Base-by-base conservation (phyloP, 2,797 vertebrate genomes). In the Halcyon leucocephala region DNA sequence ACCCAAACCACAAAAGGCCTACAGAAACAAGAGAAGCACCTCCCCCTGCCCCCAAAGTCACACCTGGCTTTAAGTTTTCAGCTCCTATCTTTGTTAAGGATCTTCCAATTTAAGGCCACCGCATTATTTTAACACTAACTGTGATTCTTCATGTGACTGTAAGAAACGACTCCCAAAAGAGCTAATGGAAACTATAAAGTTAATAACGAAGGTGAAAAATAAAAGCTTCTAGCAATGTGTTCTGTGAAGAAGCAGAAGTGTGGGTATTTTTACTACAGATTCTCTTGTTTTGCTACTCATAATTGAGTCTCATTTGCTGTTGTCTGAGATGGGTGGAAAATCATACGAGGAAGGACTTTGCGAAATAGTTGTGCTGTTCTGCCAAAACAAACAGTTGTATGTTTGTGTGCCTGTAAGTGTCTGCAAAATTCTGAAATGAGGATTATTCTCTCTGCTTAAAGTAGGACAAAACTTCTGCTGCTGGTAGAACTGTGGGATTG, bases 21-120 rank as follows among this genome's bases (percentile, higher is more conserved):
- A 19, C 41, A 28, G 31, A 49, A 2, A 4, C 35, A 54, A 4
- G 25, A 57, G 61, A 48, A 52, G 10, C 11, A 4, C 54, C 9
- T 5, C 5, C 4, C 6, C 6, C 1, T 8, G 33, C 33, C 4
- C 16, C 3, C 5, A 9, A 5, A 3, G 5, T 58, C 35, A 24
- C 19, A 31, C 17, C 11, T 89, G 60, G 7, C 19, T 48, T 51
- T 7, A 62, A 16, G 28, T 52, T 71, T 74, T 49, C 79, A 57
- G 57, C 61, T 91, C 20, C 46, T 79, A 3, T 64, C 22, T 41
- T n/a, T 31, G 79, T 35, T 2, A 35, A 58, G 3, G 58, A 9
- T 14, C 10, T 79, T 44, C 8, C 13, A 15, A 28, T 69, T 20
- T 20, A 71, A 65, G 16, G 29, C 46, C 29, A 48, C 0, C 7